Conservation (phyloP, 92 coral and sea anemone genomes). For the Palythoa caribaeorum region DNA sequence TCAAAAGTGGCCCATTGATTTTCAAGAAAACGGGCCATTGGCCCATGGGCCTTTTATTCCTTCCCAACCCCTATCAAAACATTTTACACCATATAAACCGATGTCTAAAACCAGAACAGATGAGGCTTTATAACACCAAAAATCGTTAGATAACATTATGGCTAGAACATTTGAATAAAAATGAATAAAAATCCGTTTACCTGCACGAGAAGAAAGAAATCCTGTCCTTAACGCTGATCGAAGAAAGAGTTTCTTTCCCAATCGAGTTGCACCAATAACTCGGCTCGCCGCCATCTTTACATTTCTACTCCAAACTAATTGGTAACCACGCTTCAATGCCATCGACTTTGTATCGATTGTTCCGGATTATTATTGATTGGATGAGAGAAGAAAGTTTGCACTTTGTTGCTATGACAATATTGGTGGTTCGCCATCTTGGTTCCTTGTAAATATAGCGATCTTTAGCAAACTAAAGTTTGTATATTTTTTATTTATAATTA, state of each 20-base stretch:
- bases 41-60: no score
- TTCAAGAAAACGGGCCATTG: no score
- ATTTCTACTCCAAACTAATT: slow-evolving; percentile 26
- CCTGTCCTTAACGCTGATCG: slow-evolving; percentile 56
- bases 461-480: neutral
- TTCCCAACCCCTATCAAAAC: no score
- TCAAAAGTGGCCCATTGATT: no score
- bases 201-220: slow-evolving; percentile 61
- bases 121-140: no score
- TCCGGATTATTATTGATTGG: slow-evolving; percentile 26
- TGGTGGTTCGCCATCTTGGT: slow-evolving; percentile 31
- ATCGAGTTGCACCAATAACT: slow-evolving; percentile 59
- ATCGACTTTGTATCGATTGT: slow-evolving; percentile 1
- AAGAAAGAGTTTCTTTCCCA: slow-evolving; percentile 59
- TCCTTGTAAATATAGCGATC: slow-evolving; percentile 31
- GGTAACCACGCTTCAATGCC: slow-evolving; percentile 24
- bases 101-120: no score
- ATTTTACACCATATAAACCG: neutral
- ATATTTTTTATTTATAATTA: neutral
- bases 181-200: slow-evolving; percentile 28
- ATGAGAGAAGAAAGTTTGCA: slow-evolving; percentile 12
- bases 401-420: slow-evolving; percentile 40
- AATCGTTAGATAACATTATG: neutral
- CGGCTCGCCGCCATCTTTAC: slow-evolving; percentile 91
- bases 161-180: neutral